Evolutionary conservation across 2,797 vertebrate genomes (phyloP).

Genomic region (Buphagus erythrorhynchus): DNA sequence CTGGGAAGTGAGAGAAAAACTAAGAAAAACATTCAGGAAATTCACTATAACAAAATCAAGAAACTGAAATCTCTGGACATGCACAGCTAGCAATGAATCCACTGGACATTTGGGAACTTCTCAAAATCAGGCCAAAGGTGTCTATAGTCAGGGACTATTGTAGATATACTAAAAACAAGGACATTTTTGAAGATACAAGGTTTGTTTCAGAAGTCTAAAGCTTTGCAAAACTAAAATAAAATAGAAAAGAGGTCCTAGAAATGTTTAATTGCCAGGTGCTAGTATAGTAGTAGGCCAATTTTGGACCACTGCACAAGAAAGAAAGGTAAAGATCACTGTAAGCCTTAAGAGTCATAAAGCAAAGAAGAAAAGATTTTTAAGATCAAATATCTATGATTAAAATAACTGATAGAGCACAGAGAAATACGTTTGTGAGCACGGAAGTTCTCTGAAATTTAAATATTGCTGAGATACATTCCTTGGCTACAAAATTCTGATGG

Average conservation of each 20-base stretch:
- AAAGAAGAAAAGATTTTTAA: neutral
- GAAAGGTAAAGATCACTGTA: neutral
- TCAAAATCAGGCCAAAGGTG: neutral
- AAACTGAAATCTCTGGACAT: neutral
- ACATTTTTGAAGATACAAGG: neutral
- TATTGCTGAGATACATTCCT: neutral
- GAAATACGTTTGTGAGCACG: fast-evolving
- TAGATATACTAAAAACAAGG: neutral
- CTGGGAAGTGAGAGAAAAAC: neutral
- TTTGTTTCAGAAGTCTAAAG: neutral
- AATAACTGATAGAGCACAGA: neutral
- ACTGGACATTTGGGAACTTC: neutral
- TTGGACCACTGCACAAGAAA: neutral
- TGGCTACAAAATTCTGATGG: neutral
- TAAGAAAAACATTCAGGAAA: neutral
- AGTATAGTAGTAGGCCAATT: neutral
- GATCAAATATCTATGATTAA: neutral
- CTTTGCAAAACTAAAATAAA: neutral
- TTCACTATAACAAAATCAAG: neutral
- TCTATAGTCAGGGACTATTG: neutral
- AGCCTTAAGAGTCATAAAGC: neutral
- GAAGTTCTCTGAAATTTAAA: neutral
- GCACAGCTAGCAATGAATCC: neutral
- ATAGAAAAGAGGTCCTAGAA: neutral
- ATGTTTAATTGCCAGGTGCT: neutral